Percentiles rank a stretch among this genome's conserved stretches.
Conservation (phyloP, 1,140 invertebrate species). For the Telenomus remus region DNA sequence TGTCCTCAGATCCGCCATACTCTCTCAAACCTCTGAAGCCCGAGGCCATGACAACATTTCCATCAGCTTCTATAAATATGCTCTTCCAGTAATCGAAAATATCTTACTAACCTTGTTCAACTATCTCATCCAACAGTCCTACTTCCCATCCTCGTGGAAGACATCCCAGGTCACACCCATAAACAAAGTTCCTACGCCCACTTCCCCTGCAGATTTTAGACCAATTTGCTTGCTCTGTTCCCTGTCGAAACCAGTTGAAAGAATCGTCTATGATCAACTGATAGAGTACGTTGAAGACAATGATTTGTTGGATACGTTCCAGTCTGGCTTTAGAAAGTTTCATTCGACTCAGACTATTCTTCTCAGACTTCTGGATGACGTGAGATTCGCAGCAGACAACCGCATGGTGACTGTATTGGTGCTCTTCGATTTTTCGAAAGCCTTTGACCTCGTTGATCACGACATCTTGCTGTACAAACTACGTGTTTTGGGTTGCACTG, state of each 20-base stretch:
- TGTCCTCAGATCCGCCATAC: too few relatives aligned
- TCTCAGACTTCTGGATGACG: neutral
- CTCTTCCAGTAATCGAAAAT: too few relatives aligned
- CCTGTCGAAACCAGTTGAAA: neutral
- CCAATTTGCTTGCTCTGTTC: neutral
- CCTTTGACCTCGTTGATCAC: constrained; percentile 1
- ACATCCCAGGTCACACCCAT: too few relatives aligned
- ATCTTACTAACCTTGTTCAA: too few relatives aligned
- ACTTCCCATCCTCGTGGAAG: too few relatives aligned
- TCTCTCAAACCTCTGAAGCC: too few relatives aligned
- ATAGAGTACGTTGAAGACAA: neutral
- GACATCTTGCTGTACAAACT: neutral
- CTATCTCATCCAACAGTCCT: too few relatives aligned
- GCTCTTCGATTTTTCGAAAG: neutral
- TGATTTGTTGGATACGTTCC: neutral
- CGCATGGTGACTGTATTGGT: neutral
- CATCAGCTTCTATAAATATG: too few relatives aligned
- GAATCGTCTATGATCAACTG: neutral
- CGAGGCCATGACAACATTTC: too few relatives aligned
- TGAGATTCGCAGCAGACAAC: neutral
- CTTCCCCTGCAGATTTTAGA: neutral
- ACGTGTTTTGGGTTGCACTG: neutral
- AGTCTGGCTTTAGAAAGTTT: neutral
- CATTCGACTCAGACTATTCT: neutral
- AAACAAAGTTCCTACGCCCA: too few relatives aligned